Evolutionary conservation across 2,797 vertebrate species (phyloP), one percentile per base, ranked within the genome.

Genomic region (Gymnothorax javanicus): DNA sequence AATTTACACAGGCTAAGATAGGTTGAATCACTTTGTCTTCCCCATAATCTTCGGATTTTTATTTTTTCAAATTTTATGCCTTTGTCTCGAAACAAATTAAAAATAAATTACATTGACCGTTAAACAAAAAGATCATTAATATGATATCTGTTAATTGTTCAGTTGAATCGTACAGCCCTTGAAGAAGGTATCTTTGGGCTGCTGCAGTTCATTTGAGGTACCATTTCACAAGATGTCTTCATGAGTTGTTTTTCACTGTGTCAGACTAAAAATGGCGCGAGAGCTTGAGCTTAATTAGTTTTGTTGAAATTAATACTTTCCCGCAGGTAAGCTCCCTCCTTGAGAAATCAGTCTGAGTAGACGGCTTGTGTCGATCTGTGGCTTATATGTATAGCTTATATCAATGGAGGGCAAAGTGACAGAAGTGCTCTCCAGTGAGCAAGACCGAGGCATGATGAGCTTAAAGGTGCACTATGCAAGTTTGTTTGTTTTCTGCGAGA

Each of bases 381-480:
- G 81, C 75, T n/a, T n/a, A n/a, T 52, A 50, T 25, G 9, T n/a
- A 7, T 17, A 25, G 58, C 54, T 33, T 57, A 12, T 20, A 57
- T 15, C 77, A 56, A 43, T 57, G 75, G 25, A 17, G 56, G n/a
- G 3, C 12, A 25, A 11, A 20, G 57, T 58, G 73, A 33, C 33
- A 69, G 56, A 71, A 54, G n/a, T 3, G 57, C n/a, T 82, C 8
- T 20, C 1, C 88, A 90, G 90, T 89, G 87, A 86, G 4, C 52
- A 69, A 69, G 90, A 82, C 86, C 88, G 86, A 85, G 83, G 87
- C 56, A 59, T 75, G 89, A 87, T 88, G 27, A 86, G 92, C 92
- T 93, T 94, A n/a, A n/a, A 95, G 95, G 95, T 89, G n/a, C n/a
- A n/a, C n/a, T n/a, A n/a, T n/a, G n/a, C n/a, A n/a, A n/a, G n/a